A percentile compares a stretch with the other conserved stretches of the same genome.
These are phyloP conservation scores for Thera britannica DNA, from an alignment of 2,888 invertebrate species.

Conservation along the genomic window DNA sequence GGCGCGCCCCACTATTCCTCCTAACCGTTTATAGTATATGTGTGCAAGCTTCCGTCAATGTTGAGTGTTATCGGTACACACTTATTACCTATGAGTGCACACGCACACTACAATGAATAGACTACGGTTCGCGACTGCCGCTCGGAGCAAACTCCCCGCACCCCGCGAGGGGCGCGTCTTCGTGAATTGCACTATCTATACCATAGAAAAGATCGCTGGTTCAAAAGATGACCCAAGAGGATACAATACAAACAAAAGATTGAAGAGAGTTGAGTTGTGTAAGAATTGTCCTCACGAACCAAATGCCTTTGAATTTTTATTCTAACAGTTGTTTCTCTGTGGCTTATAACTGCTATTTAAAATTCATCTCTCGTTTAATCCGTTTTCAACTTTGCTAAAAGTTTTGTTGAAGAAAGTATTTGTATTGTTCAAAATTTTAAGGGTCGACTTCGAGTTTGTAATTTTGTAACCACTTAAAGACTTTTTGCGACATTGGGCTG, in stretches of 20 bases:
- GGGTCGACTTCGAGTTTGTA: conserved; percentile 25
- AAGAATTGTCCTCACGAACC: conserved; percentile 51
- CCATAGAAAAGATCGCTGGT: too few species aligned
- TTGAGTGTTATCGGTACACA: too few species aligned
- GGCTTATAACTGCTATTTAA: conserved; percentile 45
- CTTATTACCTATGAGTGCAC: too few species aligned
- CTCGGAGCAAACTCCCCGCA: too few species aligned
- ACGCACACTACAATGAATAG: too few species aligned
- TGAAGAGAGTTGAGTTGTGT: conserved; percentile 49
- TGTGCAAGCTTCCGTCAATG: too few species aligned
- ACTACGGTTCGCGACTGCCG: too few species aligned
- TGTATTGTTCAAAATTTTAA: conserved; percentile 39
- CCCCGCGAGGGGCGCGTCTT: too few species aligned
- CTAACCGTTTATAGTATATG: too few species aligned
- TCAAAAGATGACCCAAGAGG: conserved; percentile 52
- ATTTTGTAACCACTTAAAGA: conserved; percentile 19
- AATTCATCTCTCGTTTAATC: conserved; percentile 44
- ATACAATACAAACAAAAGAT: conserved; percentile 54
- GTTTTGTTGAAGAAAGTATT: conserved; percentile 41
- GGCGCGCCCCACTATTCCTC: too few species aligned
- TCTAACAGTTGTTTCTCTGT: conserved; percentile 38
- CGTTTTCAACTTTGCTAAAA: conserved; percentile 45
- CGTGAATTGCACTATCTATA: too few species aligned
- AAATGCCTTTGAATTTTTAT: conserved; percentile 53
- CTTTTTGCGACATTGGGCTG: conserved; percentile 15